phyloP scores from a whole-genome alignment of 1,140 invertebrate species.

The Cryptotermes secundus region DNA sequence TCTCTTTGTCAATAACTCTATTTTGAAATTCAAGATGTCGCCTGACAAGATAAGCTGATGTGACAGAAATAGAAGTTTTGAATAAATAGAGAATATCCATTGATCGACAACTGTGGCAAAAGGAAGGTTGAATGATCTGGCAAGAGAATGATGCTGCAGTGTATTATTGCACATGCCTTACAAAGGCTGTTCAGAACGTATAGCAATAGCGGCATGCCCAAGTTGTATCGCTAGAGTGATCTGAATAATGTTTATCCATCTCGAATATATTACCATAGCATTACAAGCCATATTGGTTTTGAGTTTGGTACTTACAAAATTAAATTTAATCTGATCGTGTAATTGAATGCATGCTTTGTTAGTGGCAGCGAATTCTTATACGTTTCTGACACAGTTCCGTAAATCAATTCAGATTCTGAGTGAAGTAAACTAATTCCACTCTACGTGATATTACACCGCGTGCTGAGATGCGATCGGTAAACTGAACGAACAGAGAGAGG shows the following conservation, averaged over 20 bases:
- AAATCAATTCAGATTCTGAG: too few relatives aligned
- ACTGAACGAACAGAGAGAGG: too few relatives aligned
- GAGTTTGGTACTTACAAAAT: not conserved
- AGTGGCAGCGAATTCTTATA: not conserved
- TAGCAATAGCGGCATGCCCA: not conserved
- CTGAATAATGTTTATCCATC: not conserved
- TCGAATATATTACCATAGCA: not conserved
- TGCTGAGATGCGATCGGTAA: too few relatives aligned
- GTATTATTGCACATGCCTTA: too few relatives aligned
- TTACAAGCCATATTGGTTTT: not conserved
- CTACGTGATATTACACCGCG: too few relatives aligned
- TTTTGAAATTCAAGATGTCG: not conserved
- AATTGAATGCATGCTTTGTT: not conserved
- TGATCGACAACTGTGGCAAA: not conserved
- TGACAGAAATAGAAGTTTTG: not conserved
- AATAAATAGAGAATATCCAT: not conserved
- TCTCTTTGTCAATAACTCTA: not conserved
- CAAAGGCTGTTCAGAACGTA: not conserved
- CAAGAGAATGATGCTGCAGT: too few relatives aligned
- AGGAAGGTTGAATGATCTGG: not conserved
- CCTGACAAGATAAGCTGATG: not conserved
- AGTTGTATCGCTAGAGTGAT: not conserved
- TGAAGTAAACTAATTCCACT: too few relatives aligned
- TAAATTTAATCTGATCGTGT: not conserved
- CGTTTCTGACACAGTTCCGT: too few relatives aligned